A percentile compares a stretch with the other conserved stretches of the same genome.
Evolutionary conservation across 1,140 invertebrate genomes (phyloP).

Genomic region (Potamilus streckersoni): DNA sequence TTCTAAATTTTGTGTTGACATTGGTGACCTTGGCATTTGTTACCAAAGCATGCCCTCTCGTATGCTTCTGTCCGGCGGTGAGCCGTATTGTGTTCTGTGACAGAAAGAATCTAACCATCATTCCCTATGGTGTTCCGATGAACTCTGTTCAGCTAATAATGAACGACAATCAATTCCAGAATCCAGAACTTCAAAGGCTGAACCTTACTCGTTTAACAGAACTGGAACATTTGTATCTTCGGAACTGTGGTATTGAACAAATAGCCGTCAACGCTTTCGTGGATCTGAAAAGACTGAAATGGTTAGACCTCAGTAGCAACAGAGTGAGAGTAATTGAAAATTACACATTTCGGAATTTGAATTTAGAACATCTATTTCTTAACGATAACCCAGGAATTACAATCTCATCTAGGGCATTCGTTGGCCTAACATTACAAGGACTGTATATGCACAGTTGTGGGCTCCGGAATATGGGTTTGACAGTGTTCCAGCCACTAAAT

Average conservation of each 20-base stretch:
- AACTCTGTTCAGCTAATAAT: constrained; percentile 61
- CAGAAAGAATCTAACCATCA: constrained; percentile 51
- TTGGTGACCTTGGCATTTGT: neutral
- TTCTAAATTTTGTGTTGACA: too few species aligned
- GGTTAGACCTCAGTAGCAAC: constrained; percentile 65
- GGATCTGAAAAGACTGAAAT: constrained; percentile 58
- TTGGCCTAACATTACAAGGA: constrained; percentile 57
- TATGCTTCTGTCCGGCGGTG: constrained; percentile 63
- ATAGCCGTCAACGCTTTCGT: constrained; percentile 61
- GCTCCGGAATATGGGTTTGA: constrained; percentile 50
- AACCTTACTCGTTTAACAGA: constrained; percentile 57
- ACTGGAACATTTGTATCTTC: constrained; percentile 61
- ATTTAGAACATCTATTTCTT: constrained; percentile 62
- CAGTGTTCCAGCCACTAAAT: constrained; percentile 61
- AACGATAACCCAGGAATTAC: constrained; percentile 62
- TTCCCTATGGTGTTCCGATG: constrained; percentile 59
- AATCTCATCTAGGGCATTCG: constrained; percentile 57
- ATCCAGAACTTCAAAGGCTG: constrained; percentile 41
- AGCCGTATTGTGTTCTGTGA: constrained; percentile 63
- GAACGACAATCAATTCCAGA: constrained; percentile 61
- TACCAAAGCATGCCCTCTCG: constrained; percentile 47
- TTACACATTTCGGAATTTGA: constrained; percentile 61
- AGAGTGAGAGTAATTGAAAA: constrained; percentile 56
- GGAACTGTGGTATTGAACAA: constrained; percentile 62
- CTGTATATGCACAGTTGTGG: constrained; percentile 63